Percentiles rank a stretch among this genome's conserved stretches.
Evolutionary conservation across 2,888 invertebrate species (phyloP).

Genomic region (Eledona agricola): DNA sequence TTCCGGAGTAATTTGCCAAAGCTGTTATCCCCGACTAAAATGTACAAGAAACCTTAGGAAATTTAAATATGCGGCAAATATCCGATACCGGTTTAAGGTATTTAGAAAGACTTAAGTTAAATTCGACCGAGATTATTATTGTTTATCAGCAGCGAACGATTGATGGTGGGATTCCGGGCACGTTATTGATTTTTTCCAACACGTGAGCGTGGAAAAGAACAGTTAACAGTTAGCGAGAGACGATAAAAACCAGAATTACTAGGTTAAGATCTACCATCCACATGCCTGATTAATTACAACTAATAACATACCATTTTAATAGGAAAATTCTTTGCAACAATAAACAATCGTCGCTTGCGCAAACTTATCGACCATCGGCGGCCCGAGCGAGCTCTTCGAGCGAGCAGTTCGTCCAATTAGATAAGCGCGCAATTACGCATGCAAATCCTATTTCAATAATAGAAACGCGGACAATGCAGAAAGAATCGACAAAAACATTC

Average conservation of each 20-base stretch:
- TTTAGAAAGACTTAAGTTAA: no score
- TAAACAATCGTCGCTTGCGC: conserved; percentile 26
- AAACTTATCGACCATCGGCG: conserved; percentile 21
- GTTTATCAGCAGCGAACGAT: no score
- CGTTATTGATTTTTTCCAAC: conserved; percentile 48
- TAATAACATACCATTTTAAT: conserved; percentile 39
- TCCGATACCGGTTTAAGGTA: no score
- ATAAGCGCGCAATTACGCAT: conserved; percentile 4
- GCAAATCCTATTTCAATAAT: conserved; percentile 17
- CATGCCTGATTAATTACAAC: conserved; percentile 45
- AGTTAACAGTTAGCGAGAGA: conserved; percentile 40
- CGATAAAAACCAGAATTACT: conserved; percentile 39
- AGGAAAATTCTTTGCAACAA: conserved; percentile 35
- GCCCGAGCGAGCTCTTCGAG: conserved; percentile 10
- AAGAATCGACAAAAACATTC: conserved; percentile 23
- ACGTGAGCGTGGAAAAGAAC: conserved; percentile 44
- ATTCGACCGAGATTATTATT: no score
- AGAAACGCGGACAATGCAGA: conserved; percentile 8
- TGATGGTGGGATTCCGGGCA: conserved; percentile 42
- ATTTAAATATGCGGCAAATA: no score
- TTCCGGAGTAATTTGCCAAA: no score
- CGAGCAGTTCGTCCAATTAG: no score
- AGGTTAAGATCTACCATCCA: conserved; percentile 42
- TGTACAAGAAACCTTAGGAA: no score
- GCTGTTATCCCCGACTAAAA: no score